Conservation (phyloP, 1,140 invertebrate genomes). For the Augochlora pura region DNA sequence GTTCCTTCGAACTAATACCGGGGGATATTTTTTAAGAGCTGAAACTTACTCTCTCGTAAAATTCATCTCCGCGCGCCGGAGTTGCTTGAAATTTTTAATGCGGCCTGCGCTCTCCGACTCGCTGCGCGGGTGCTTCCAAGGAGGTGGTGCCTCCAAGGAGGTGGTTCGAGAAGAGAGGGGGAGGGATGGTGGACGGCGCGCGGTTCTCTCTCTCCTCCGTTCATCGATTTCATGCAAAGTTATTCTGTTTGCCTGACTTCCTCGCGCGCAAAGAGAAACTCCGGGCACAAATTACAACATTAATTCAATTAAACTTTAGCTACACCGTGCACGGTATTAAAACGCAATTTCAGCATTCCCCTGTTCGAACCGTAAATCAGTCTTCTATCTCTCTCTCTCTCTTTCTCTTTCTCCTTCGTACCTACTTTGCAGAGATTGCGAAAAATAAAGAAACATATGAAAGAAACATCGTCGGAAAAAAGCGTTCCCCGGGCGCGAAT, state of each 20-base stretch:
- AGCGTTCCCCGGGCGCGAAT: no score
- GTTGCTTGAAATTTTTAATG: constrained; percentile 43
- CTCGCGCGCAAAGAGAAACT: constrained; percentile 44
- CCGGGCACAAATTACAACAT: constrained; percentile 44
- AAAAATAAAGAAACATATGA: neutral
- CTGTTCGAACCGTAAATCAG: constrained; percentile 22
- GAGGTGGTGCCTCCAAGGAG: no score
- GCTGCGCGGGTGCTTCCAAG: no score
- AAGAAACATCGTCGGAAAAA: no score
- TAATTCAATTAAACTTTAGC: constrained; percentile 50
- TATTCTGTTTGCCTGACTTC: constrained; percentile 47
- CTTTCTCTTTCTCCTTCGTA: no score
- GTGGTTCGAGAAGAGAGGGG: no score
- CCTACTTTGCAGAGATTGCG: neutral
- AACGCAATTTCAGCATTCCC: constrained; percentile 36
- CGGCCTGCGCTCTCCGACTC: neutral
- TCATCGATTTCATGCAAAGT: constrained; percentile 52
- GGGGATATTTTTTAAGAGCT: constrained; percentile 20
- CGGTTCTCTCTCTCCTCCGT: constrained; percentile 4
- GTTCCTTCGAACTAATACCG: neutral
- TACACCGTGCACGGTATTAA: constrained; percentile 38
- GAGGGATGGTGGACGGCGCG: constrained; percentile 12
- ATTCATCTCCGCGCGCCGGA: constrained; percentile 17
- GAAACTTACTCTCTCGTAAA: constrained; percentile 38
- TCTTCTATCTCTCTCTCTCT: neutral